A percentile compares a stretch with the other conserved stretches of the same genome.
Evolutionary conservation across 1,140 invertebrate genomes (phyloP).

Genomic region (Cydia splendana): DNA sequence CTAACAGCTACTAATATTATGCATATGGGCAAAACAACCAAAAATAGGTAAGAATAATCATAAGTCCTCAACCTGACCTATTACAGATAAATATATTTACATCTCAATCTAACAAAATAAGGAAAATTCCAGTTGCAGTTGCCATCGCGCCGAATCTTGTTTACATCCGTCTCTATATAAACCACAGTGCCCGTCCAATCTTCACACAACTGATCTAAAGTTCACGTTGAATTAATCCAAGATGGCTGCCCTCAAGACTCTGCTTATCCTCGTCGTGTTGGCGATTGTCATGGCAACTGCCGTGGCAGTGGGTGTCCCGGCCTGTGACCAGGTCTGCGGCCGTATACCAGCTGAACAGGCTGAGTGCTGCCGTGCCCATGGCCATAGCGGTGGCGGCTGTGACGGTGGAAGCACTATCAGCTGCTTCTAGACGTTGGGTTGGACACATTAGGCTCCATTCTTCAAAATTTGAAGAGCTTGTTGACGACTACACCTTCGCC

Average conservation of each 20-base stretch:
- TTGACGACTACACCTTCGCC: no score
- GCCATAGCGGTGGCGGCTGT: not conserved
- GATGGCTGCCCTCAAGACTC: no score
- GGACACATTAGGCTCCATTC: not conserved
- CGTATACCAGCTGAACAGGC: not conserved
- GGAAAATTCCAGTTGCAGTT: not conserved
- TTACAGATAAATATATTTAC: no score
- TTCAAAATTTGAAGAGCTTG: not conserved
- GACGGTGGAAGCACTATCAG: not conserved
- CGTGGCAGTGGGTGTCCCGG: not conserved
- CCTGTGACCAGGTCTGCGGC: not conserved
- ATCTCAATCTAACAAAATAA: not conserved
- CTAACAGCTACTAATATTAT: no score
- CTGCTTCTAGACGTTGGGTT: not conserved
- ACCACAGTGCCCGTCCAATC: not conserved
- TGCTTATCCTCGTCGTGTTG: not conserved
- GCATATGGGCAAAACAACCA: no score
- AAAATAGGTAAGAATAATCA: no score
- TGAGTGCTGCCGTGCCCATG: conserved; percentile 8
- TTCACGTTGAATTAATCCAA: not conserved
- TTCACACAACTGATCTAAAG: not conserved
- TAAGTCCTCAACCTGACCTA: no score
- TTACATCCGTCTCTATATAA: not conserved
- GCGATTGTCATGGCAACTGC: not conserved
- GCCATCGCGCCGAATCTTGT: not conserved